phyloP scores from a whole-genome alignment of 2,888 invertebrate species.

The Drosophila subquinaria region DNA sequence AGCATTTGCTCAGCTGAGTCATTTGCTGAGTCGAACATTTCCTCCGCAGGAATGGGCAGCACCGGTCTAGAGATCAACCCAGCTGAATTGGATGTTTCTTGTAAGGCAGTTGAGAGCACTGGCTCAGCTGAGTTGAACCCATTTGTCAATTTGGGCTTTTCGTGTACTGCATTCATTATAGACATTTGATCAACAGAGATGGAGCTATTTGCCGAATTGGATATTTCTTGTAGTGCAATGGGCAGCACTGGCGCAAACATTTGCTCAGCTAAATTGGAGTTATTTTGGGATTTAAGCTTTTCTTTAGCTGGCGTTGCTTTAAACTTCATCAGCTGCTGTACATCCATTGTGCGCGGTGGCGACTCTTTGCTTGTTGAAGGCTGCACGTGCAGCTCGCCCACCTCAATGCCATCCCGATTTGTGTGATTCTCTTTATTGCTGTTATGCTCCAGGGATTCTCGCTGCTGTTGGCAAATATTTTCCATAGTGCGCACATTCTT shows the following conservation, averaged over 20 bases:
- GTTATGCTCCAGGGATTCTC: not conserved
- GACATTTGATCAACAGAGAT: too few relatives aligned
- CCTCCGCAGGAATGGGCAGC: not conserved
- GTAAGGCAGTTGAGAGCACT: too few relatives aligned
- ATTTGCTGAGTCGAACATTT: not conserved
- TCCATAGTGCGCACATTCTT: not conserved
- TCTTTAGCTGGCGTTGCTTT: not conserved
- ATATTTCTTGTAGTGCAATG: not conserved
- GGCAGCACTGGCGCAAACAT: not conserved
- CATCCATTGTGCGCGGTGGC: not conserved
- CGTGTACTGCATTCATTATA: too few relatives aligned
- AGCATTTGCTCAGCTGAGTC: too few relatives aligned
- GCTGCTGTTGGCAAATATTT: not conserved
- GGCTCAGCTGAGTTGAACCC: not conserved
- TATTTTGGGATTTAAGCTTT: not conserved
- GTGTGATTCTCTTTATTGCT: constrained; percentile 1
- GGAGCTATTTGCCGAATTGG: too few relatives aligned
- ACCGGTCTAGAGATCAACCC: too few relatives aligned
- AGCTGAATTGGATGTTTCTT: too few relatives aligned
- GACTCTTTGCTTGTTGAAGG: not conserved
- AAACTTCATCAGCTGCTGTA: not conserved
- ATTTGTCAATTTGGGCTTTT: not conserved
- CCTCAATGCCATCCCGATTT: constrained; percentile 25
- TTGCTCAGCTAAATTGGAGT: not conserved
- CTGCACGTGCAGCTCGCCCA: constrained; percentile 26